These are phyloP conservation scores for Acipenser ruthenus DNA, from an alignment of 2,797 vertebrate genomes.

Conservation along the genomic window DNA sequence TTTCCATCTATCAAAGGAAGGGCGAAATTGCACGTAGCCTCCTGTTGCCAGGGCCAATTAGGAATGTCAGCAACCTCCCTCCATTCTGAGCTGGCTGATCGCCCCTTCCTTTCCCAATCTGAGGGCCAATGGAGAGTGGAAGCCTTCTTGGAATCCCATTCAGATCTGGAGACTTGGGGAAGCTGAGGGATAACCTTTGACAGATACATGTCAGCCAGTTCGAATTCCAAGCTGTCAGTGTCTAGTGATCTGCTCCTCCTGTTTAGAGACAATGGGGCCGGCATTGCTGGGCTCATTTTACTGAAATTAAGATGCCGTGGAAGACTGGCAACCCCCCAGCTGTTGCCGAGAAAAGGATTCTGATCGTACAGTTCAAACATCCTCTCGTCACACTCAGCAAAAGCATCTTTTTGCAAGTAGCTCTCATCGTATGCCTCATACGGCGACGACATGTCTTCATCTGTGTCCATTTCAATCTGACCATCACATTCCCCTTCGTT, in stretches of 20 bases:
- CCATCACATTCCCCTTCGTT: slow-evolving; percentile 91
- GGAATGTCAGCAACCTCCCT: slow-evolving; percentile 34
- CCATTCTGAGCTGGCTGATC: slow-evolving; percentile 31
- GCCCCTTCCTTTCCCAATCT: slow-evolving; percentile 43
- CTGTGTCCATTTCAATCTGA: slow-evolving; percentile 74
- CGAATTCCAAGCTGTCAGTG: slow-evolving; percentile 75
- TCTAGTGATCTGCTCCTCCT: slow-evolving; percentile 87
- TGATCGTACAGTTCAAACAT: slow-evolving; percentile 66
- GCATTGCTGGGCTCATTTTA: slow-evolving; percentile 59
- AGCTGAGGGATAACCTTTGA: slow-evolving; percentile 43
- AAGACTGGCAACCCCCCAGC: slow-evolving; percentile 85
- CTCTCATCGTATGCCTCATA: slow-evolving; percentile 80
- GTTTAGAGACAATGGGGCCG: slow-evolving; percentile 68
- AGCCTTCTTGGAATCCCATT: slow-evolving; percentile 39
- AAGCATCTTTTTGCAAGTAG: slow-evolving; percentile 77
- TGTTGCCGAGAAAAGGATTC: slow-evolving; percentile 63
- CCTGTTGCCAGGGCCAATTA: slow-evolving; percentile 45
- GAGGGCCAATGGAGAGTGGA: slow-evolving; percentile 31
- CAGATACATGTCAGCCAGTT: slow-evolving; percentile 52
- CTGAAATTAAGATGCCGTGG: slow-evolving; percentile 78
- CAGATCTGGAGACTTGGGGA: slow-evolving; percentile 37
- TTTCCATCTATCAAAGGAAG: slow-evolving; percentile 34
- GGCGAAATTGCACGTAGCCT: slow-evolving; percentile 42
- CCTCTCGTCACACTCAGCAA: slow-evolving; percentile 78
- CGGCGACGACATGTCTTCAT: slow-evolving; percentile 73